A percentile compares a stretch with the other conserved stretches of the same genome.
These are phyloP conservation scores for Melanargia galathea DNA, from an alignment of 2,888 invertebrate genomes.

Conservation along the genomic window DNA sequence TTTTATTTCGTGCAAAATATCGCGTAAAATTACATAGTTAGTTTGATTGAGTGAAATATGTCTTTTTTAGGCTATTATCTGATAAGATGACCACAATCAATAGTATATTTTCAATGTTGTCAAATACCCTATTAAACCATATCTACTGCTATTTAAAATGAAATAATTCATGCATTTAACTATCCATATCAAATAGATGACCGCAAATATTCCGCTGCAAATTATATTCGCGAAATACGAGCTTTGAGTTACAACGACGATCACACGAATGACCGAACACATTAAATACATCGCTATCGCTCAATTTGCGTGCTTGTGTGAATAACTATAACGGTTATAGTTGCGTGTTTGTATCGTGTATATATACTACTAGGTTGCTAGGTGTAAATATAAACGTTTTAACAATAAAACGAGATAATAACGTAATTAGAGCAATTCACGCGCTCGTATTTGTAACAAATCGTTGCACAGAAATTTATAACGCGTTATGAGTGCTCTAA, in stretches of 20 bases:
- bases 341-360: neutral
- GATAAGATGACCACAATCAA: too few relatives aligned
- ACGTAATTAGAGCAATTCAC: constrained; percentile 39
- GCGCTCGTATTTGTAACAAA: constrained; percentile 32
- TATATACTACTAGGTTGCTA: neutral
- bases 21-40: too few relatives aligned
- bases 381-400: constrained; percentile 26
- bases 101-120: too few relatives aligned
- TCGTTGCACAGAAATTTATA: constrained; percentile 33
- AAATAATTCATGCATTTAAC: constrained; percentile 15
- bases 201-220: constrained; percentile 39
- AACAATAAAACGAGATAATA: constrained; percentile 42
- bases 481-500: constrained; percentile 36
- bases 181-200: constrained; percentile 35
- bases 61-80: too few relatives aligned
- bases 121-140: too few relatives aligned
- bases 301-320: neutral
- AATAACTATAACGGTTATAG: constrained; percentile 8
- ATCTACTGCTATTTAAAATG: neutral
- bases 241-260: constrained; percentile 29
- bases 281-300: neutral
- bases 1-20: too few relatives aligned
- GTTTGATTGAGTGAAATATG: too few relatives aligned
- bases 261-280: constrained; percentile 24
- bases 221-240: constrained; percentile 38